These are phyloP conservation scores for Machimus rusticus DNA, from an alignment of 2,888 invertebrate genomes.

Conservation along the genomic window DNA sequence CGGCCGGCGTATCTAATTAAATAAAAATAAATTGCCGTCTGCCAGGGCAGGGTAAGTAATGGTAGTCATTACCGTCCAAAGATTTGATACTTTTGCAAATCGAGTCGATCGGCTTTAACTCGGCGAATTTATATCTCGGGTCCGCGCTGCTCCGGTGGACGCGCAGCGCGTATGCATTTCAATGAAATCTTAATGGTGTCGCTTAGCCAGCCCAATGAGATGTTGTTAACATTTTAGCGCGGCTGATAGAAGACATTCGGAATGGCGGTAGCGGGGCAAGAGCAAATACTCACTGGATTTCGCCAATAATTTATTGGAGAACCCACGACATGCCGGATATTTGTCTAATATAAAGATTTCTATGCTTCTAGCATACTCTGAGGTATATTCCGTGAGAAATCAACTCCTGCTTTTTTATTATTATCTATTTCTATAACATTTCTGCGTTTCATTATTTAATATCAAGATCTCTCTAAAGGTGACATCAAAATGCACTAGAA, in stretches of 20 bases:
- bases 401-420: neutral
- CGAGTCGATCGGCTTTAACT: neutral
- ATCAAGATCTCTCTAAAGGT: too few species aligned
- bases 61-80: slow-evolving; percentile 8
- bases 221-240: neutral
- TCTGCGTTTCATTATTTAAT: too few species aligned
- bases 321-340: neutral
- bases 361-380: neutral
- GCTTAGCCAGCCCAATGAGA: neutral
- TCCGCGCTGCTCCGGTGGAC: neutral
- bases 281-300: neutral
- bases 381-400: too few species aligned
- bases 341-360: neutral
- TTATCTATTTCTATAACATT: too few species aligned
- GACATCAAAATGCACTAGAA: too few species aligned
- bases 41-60: slow-evolving; percentile 14
- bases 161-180: neutral
- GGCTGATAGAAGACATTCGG: neutral
- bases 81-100: slow-evolving; percentile 25
- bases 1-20: slow-evolving; percentile 13
- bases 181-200: neutral
- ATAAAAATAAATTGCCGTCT: slow-evolving; percentile 25
- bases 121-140: neutral
- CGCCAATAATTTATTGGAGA: neutral
- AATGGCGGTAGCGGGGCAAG: neutral